Base-by-base conservation (phyloP, 2,888 invertebrate species). In the Trichogramma evanescens region DNA sequence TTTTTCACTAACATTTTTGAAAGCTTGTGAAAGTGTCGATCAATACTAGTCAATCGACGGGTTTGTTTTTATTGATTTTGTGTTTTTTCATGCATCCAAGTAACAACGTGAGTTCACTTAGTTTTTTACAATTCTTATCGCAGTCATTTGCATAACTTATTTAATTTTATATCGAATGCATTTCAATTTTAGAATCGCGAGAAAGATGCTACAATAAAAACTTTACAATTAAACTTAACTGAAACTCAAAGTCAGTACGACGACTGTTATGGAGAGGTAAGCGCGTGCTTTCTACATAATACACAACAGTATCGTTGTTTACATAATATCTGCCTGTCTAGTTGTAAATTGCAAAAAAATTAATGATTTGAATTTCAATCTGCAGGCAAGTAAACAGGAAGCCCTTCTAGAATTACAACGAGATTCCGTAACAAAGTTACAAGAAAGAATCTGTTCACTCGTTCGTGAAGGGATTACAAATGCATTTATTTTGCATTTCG, bases 181-280 rank as follows among this genome's bases (percentile, higher is more conserved):
- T 45, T 46, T 50, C 38, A 48, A 61, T 76, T 76, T 59, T 72
- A 76, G 75, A 69, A 66, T 58, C 57, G 65, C 54, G 67, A 68
- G 58, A 72, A 72, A 53, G 66, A 65, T 54, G 69, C 71, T 68
- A 67, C 61, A 50, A 74, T 76, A 65, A 69, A 68, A 59, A 60
- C 63, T 48, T 64, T 76, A 62, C 68, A 65, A 55, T 57, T 74
- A 42, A 69, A 66, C 52, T 66, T 71, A 9, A 70, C 69, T 50
- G 76, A 74, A 63, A 71, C 69, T 40, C 71, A 74, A 64, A 68
- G 66, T 46, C 76, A 76, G 54, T 76, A 75, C 63, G 71, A 67
- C 62, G 71, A 76, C 58, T 76, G 76, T 62, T 76, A 71, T 45
- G 66, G 69, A 9, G 73, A 76, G 72, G 76, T 75, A 65, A 62